These are phyloP conservation scores for Ptilodon capucinus DNA, from an alignment of 2,888 invertebrate species.

Conservation along the genomic window DNA sequence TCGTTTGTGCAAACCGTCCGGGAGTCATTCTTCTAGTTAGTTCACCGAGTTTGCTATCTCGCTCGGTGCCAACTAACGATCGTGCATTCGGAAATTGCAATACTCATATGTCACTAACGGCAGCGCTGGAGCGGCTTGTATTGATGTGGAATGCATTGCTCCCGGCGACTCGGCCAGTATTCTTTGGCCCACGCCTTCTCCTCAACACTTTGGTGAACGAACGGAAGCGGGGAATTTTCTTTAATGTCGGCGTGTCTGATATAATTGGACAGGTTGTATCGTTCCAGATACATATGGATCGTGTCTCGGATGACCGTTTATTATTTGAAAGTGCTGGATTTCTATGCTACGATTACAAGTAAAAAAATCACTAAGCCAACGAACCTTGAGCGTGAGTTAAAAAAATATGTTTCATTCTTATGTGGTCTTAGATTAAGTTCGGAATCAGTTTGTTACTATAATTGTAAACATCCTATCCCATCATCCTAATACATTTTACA, in stretches of 20 bases:
- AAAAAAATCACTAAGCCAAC: too few species aligned
- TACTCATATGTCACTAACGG: constrained; percentile 71
- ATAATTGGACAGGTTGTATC: constrained; percentile 36
- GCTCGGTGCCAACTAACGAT: constrained; percentile 56
- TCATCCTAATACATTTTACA: too few species aligned
- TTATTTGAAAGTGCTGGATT: constrained; percentile 35
- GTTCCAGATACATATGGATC: constrained; percentile 32
- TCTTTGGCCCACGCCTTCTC: constrained; percentile 41
- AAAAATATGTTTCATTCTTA: too few species aligned
- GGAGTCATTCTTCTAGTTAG: constrained; percentile 57
- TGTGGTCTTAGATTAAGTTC: too few species aligned
- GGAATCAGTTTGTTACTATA: too few species aligned
- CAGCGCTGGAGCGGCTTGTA: constrained; percentile 58
- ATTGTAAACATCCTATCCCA: too few species aligned
- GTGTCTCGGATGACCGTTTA: constrained; percentile 43
- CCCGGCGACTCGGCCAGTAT: constrained; percentile 43
- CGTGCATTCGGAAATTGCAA: constrained; percentile 72
- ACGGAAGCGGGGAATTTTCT: constrained; percentile 22
- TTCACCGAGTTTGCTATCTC: constrained; percentile 51
- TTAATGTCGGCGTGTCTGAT: constrained; percentile 34
- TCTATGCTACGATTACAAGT: too few species aligned
- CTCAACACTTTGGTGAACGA: constrained; percentile 21
- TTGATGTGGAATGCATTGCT: constrained; percentile 60
- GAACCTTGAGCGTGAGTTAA: too few species aligned
- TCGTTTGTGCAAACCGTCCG: constrained; percentile 53